A percentile compares a stretch with the other conserved stretches of the same genome.
These are phyloP conservation scores for Porites australiensis DNA, from an alignment of 64 coral and sea anemone genomes.

Conservation along the genomic window DNA sequence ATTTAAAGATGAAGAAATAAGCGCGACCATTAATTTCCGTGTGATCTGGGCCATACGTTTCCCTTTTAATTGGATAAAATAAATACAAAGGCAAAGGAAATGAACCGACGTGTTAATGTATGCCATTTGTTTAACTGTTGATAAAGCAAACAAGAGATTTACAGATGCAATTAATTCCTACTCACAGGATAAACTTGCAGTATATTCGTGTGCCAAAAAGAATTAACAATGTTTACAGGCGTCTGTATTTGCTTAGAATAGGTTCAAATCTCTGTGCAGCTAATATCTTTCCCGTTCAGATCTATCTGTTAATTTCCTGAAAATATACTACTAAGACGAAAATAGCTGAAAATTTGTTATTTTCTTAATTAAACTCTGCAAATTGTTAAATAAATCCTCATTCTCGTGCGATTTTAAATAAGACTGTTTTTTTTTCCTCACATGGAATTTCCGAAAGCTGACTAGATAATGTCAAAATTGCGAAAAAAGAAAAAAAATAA, in stretches of 20 bases:
- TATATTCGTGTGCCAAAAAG: not conserved
- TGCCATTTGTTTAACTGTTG: conserved; percentile 8
- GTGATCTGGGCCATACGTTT: not conserved
- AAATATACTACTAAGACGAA: not conserved
- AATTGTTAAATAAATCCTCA: too few relatives aligned
- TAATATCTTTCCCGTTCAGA: not conserved
- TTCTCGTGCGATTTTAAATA: too few relatives aligned
- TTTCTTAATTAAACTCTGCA: not conserved
- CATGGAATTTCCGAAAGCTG: too few relatives aligned
- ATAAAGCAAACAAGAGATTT: not conserved
- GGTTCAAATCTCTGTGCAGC: too few relatives aligned
- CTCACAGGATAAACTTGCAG: not conserved
- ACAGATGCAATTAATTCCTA: conserved; percentile 8
- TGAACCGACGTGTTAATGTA: conserved; percentile 2
- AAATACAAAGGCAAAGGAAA: not conserved
- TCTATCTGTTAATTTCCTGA: not conserved
- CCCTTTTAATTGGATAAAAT: not conserved
- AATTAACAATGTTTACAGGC: not conserved
- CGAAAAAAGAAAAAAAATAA: too few relatives aligned
- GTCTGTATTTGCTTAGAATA: not conserved
- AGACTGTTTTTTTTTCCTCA: too few relatives aligned
- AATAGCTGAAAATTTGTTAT: too few relatives aligned
- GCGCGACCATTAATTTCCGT: not conserved
- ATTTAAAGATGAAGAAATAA: not conserved
- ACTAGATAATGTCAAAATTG: too few relatives aligned